Evolutionary conservation across 2,113 vertebrate genomes (phyloP).

Genomic region (Melanerpes formicivorus): DNA sequence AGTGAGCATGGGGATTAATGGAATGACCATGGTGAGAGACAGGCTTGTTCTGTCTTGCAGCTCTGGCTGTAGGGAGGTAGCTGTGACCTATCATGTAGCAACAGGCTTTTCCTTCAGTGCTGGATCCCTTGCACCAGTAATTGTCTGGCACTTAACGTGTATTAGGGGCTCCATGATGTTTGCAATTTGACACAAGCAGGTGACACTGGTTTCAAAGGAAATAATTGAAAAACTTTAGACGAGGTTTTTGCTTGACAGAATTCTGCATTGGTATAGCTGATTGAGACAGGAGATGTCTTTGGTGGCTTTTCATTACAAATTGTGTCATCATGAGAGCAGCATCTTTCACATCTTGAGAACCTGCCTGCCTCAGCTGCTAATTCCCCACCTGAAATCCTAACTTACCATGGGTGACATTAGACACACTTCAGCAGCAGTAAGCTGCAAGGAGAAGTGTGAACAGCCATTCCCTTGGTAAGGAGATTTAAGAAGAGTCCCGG

Average conservation of each 20-base stretch:
- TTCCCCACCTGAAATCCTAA: neutral
- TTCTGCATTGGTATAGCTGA: neutral
- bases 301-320: neutral
- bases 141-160: neutral
- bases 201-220: conserved; percentile 3
- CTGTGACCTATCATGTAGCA: neutral
- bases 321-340: neutral
- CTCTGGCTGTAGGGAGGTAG: neutral
- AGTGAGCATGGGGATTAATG: neutral
- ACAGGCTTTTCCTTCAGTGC: conserved; percentile 6
- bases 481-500: neutral
- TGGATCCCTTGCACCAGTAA: neutral
- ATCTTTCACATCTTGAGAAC: neutral
- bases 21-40: neutral
- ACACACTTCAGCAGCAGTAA: neutral
- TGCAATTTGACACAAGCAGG: neutral
- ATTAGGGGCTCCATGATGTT: neutral
- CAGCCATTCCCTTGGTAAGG: neutral
- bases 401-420: neutral
- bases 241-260: neutral
- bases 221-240: neutral
- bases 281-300: neutral
- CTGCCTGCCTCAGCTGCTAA: neutral
- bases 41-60: neutral
- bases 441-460: neutral